Evolutionary conservation across 2,797 vertebrate species (phyloP).

Genomic region (Antennarius maculatus): DNA sequence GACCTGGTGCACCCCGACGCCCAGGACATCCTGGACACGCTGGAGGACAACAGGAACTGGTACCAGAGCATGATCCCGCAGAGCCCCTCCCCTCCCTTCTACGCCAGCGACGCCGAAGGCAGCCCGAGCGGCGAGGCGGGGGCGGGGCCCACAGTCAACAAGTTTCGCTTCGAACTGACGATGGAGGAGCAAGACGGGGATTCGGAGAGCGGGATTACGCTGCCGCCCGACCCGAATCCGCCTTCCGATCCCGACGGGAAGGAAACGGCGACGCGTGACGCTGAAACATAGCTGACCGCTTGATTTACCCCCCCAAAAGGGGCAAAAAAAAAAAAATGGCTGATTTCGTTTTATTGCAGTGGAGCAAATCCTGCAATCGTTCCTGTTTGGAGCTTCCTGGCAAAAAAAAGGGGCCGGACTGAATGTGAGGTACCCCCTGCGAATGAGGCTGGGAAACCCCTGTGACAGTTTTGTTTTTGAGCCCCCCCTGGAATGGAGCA

Average conservation of each 20-base stretch:
- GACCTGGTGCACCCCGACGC: conserved; percentile 98
- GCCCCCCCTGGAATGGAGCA: conserved; percentile 49
- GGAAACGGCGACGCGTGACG: conserved; percentile 77
- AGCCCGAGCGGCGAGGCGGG: conserved; percentile 78
- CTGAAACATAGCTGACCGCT: conserved; percentile 85
- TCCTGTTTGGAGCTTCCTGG: conserved; percentile 71
- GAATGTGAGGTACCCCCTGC: conserved; percentile 67
- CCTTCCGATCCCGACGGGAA: conserved; percentile 57
- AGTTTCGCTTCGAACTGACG: conserved; percentile 95
- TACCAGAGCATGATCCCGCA: conserved; percentile 99
- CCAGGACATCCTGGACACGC: conserved; percentile 96
- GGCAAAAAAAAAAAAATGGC: conserved; percentile 15
- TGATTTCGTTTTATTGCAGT: conserved; percentile 70
- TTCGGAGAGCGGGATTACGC: conserved; percentile 78
- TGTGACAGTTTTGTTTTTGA: conserved; percentile 76
- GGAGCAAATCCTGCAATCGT: conserved; percentile 79
- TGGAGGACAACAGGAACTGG: conserved; percentile 99
- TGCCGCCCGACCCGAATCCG: conserved; percentile 53
- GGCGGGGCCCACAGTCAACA: conserved; percentile 82
- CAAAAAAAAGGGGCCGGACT: conserved; percentile 55
- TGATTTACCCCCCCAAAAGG: conserved; percentile 47
- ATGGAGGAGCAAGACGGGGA: conserved; percentile 81
- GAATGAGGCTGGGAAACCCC: conserved; percentile 82
- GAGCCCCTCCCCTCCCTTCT: conserved; percentile 95
- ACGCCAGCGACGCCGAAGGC: conserved; percentile 85